Evolutionary conservation across 2,113 vertebrate genomes (phyloP), one percentile per base, ranked within the genome.

Genomic region (Hyla sarda): DNA sequence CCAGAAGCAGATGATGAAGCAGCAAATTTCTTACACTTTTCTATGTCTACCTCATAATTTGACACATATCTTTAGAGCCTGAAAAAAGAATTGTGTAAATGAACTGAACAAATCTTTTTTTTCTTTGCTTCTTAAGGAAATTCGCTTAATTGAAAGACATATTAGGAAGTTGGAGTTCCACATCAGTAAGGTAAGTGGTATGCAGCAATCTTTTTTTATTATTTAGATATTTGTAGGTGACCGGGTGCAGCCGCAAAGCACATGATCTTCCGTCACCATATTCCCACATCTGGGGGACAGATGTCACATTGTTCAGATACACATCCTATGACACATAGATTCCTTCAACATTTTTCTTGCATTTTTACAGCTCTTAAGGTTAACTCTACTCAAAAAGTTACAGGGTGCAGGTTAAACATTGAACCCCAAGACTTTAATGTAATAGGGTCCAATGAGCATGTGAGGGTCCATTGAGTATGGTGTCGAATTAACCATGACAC

Each of bases 81-180:
- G 54, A n/a, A 5, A 23, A 9, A 5, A 58, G 54, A 10, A 17
- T 19, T 5, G 54, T 56, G 54, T 1, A 6, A 23, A n/a, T 60
- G 23, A 0, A 28, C 7, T 12, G 21, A 3, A 12, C 10, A 14
- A 30, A 37, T 0, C 17, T 83, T 58, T 21, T 86, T 12, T 81
- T 48, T 78, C 0, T 88, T 23, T 21, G 1, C 77, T 52, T 34
- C 81, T 74, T 89, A 93, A 99, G 98, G 97, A 99, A 95, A 98
- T 96, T 2, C 93, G 96, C 87, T 94, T 93, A 0, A 92, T 96
- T 91, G 97, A 99, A 89, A 94, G 98, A 86, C 95, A 95, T 90
- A 95, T 99, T 32, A 94, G 97, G 37, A 96, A 97, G 88, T 12
- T 99, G 89, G 97, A 99, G 83, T 99, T 99, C 88, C 98, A 99